Evolutionary conservation across 2,888 invertebrate genomes (phyloP).

Genomic region (Dimorphilus gyrociliatus): DNA sequence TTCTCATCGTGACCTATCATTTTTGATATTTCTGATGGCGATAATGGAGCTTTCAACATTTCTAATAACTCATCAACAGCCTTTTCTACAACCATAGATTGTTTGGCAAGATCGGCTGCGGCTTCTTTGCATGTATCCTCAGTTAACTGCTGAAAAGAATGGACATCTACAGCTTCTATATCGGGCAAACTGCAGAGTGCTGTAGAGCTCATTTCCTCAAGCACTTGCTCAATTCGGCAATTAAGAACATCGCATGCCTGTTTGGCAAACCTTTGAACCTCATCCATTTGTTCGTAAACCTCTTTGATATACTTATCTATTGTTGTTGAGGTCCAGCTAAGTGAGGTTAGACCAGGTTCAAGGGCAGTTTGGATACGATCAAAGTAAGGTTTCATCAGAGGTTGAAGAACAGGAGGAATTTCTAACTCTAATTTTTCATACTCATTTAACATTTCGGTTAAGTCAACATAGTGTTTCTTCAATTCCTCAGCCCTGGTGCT

Average conservation of each 20-base stretch:
- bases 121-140: slow-evolving; percentile 46
- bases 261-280: slow-evolving; percentile 29
- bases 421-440: slow-evolving; percentile 25
- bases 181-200: slow-evolving; percentile 62
- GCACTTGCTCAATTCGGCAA: slow-evolving; percentile 70
- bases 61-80: slow-evolving; percentile 36
- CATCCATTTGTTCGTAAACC: slow-evolving; percentile 22
- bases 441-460: slow-evolving; percentile 34
- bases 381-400: slow-evolving; percentile 70
- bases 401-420: slow-evolving; percentile 60
- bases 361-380: slow-evolving; percentile 66
- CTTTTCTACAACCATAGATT: slow-evolving; percentile 33
- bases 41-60: slow-evolving; percentile 26
- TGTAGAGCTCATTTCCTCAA: slow-evolving; percentile 69
- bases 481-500: slow-evolving; percentile 29
- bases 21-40: slow-evolving; percentile 42
- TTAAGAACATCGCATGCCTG: slow-evolving; percentile 74
- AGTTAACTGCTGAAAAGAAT: slow-evolving; percentile 64
- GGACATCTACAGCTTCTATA: slow-evolving; percentile 67
- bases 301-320: slow-evolving; percentile 43
- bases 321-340: slow-evolving; percentile 59
- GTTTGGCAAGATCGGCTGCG: slow-evolving; percentile 34
- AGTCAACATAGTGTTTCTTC: slow-evolving; percentile 24
- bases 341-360: slow-evolving; percentile 59
- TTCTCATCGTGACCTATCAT: slow-evolving; percentile 21